Conservation (phyloP, 1,140 invertebrate species). For the Frieseomelitta varia region DNA sequence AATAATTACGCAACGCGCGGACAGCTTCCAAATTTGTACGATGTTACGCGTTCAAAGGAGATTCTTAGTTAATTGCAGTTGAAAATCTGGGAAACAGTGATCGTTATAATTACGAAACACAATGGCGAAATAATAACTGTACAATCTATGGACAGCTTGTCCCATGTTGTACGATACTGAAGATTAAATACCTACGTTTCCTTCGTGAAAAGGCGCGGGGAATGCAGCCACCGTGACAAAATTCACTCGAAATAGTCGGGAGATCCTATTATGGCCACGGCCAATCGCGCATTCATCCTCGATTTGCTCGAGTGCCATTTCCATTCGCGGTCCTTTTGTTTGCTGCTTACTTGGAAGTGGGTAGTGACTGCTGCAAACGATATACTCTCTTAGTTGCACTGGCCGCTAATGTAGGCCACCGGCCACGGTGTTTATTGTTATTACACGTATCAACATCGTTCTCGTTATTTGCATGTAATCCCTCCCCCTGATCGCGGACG, state of each 20-base stretch:
- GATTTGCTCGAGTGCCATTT: slow-evolving; percentile 64
- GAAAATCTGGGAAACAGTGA: too few species aligned
- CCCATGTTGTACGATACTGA: too few species aligned
- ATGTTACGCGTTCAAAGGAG: too few species aligned
- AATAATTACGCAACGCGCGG: too few species aligned
- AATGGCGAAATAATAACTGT: too few species aligned
- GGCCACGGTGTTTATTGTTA: slow-evolving; percentile 21
- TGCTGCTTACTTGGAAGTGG: slow-evolving; percentile 22
- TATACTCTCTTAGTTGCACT: slow-evolving; percentile 1
- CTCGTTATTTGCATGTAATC: background rate
- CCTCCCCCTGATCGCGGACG: background rate
- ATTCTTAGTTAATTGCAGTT: too few species aligned
- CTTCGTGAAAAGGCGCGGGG: too few species aligned
- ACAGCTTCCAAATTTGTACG: too few species aligned
- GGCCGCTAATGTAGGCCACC: slow-evolving; percentile 31
- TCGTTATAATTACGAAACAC: too few species aligned
- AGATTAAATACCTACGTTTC: too few species aligned
- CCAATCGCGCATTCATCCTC: slow-evolving; percentile 63
- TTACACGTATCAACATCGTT: background rate
- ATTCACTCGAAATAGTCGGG: slow-evolving; percentile 25
- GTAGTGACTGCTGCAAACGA: slow-evolving; percentile 8
- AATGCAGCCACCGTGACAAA: background rate
- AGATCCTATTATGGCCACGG: slow-evolving; percentile 56
- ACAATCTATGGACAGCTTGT: too few species aligned
- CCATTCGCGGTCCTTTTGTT: slow-evolving; percentile 52